phyloP scores from a whole-genome alignment of 2,113 vertebrate species.

The Glaucidium brasilianum region DNA sequence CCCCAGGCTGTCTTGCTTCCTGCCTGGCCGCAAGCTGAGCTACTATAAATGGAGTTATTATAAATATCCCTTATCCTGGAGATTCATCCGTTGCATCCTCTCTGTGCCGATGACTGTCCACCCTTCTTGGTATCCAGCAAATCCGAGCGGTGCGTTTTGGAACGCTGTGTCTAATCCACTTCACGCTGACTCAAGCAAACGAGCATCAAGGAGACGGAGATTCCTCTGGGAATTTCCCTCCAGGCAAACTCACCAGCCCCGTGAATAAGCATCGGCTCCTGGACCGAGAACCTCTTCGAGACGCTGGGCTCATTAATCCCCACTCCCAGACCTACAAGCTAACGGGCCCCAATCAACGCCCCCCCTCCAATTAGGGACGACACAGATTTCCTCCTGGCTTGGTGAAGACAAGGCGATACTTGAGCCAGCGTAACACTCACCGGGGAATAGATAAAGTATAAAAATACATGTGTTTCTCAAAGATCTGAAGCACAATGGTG shows the following conservation, averaged over 20 bases:
- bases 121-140: background rate
- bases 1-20: background rate
- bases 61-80: background rate
- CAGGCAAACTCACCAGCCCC: background rate
- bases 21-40: fast-evolving
- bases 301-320: background rate
- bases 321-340: background rate
- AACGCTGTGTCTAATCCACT: fast-evolving
- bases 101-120: fast-evolving
- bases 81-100: background rate
- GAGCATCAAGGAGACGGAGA: background rate
- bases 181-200: background rate
- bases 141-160: fast-evolving
- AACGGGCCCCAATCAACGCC: fast-evolving
- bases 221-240: background rate
- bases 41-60: background rate
- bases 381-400: background rate
- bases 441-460: fast-evolving
- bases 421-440: background rate
- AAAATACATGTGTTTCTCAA: fast-evolving
- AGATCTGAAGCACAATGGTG: background rate
- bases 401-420: background rate
- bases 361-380: fast-evolving
- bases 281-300: fast-evolving
- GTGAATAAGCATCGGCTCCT: background rate